Percentiles rank a stretch among this genome's conserved stretches.
Conservation (phyloP, 1,140 invertebrate species). For the Heliconius himera region DNA sequence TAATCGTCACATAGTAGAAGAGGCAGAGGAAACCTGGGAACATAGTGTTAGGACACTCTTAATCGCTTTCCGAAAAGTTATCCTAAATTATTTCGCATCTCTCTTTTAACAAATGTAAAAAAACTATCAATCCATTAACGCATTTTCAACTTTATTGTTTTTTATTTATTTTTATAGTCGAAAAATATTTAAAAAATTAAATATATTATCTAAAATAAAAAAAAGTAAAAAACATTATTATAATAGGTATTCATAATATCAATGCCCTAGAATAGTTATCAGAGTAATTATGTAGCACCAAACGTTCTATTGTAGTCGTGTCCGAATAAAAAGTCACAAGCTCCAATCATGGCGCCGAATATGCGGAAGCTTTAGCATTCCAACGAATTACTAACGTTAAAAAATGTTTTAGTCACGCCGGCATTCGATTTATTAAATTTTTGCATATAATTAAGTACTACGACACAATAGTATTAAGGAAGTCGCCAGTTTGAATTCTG, state of each 20-base stretch:
- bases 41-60: too few relatives aligned
- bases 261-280: background rate
- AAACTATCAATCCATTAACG: too few relatives aligned
- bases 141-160: too few relatives aligned
- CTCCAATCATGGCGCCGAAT: conserved; percentile 21
- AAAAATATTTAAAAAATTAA: too few relatives aligned
- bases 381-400: conserved; percentile 22
- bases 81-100: too few relatives aligned
- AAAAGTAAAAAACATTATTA: background rate
- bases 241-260: background rate
- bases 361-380: conserved; percentile 41
- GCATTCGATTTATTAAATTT: background rate
- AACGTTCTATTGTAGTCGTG: conserved; percentile 13
- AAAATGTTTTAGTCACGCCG: conserved; percentile 22
- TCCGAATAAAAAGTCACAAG: conserved; percentile 19
- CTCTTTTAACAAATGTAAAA: too few relatives aligned
- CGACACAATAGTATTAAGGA: background rate
- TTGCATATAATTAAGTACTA: background rate
- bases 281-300: background rate
- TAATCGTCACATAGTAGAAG: too few relatives aligned
- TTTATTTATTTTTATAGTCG: too few relatives aligned
- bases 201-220: too few relatives aligned
- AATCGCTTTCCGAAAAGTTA: too few relatives aligned
- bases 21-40: too few relatives aligned
- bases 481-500: background rate